Evolutionary conservation across 2,888 invertebrate genomes (phyloP).

Genomic region (Lithophane leautieri): DNA sequence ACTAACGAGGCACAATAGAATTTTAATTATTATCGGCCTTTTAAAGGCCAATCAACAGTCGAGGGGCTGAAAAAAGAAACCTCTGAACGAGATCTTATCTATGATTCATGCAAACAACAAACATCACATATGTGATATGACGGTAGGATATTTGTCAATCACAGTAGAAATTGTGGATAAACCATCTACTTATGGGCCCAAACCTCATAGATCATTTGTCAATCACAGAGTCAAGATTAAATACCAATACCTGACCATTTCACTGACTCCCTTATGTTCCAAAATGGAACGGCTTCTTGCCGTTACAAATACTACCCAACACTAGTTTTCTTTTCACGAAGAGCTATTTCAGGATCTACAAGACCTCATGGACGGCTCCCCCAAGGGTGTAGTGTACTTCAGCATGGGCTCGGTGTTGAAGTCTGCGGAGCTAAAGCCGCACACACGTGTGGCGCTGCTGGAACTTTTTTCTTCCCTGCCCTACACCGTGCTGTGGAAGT

Average conservation of each 20-base stretch:
- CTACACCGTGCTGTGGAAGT: slow-evolving; percentile 89
- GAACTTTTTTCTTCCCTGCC: slow-evolving; percentile 72
- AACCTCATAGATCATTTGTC: not conserved
- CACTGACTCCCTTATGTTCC: not conserved
- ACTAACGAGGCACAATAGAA: no score
- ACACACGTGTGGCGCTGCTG: slow-evolving; percentile 70
- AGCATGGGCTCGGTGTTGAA: slow-evolving; percentile 82
- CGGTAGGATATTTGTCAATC: not conserved
- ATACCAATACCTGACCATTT: no score
- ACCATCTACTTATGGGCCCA: no score
- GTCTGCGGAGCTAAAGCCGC: slow-evolving; percentile 66
- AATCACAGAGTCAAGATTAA: not conserved
- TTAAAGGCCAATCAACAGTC: no score
- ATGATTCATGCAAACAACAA: not conserved
- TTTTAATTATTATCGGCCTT: no score
- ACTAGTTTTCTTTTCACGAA: not conserved
- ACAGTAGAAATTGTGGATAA: no score
- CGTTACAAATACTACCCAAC: not conserved
- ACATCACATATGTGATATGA: not conserved
- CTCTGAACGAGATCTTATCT: no score
- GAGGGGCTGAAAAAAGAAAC: no score
- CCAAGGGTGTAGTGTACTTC: slow-evolving; percentile 81
- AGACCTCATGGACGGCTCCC: slow-evolving; percentile 76
- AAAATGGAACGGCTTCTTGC: not conserved
- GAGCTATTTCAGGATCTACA: slow-evolving; percentile 76